Percentiles rank a stretch among this genome's conserved stretches.
Conservation (phyloP, 2,797 vertebrate genomes). For the Syndactyla subalaris region DNA sequence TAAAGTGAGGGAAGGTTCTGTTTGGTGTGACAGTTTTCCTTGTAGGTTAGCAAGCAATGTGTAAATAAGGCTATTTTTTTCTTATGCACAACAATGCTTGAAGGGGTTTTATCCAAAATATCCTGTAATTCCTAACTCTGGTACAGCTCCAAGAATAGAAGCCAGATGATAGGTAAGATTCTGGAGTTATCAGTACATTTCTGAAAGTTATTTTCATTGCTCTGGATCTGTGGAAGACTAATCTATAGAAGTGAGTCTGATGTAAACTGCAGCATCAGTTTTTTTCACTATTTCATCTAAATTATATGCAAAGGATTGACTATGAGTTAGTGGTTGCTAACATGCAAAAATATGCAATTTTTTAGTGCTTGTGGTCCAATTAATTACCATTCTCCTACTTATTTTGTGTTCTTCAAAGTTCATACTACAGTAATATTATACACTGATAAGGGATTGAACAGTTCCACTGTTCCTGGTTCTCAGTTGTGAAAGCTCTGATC, state of each 20-base stretch:
- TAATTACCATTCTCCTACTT: not conserved
- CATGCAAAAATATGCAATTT: fast-evolving
- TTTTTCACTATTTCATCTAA: not conserved
- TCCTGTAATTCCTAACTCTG: not conserved
- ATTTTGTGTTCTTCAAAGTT: not conserved
- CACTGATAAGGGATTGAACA: not conserved
- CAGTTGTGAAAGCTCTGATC: not conserved
- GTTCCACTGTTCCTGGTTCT: not conserved
- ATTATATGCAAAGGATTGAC: not conserved
- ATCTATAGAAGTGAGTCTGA: not conserved
- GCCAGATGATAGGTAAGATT: not conserved
- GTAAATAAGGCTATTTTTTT: not conserved
- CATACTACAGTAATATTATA: not conserved
- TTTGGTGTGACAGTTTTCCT: not conserved
- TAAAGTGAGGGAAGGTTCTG: not conserved
- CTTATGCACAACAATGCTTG: not conserved
- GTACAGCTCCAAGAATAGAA: not conserved
- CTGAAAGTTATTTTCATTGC: not conserved
- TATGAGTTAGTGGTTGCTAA: not conserved
- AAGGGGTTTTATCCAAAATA: not conserved
- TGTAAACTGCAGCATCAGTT: not conserved
- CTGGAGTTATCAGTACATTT: not conserved
- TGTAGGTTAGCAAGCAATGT: not conserved
- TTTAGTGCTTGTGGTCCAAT: not conserved
- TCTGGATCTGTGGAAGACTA: not conserved